Percentiles rank a stretch among this genome's conserved stretches.
Conservation (phyloP, 2,888 invertebrate species). For the Drosophila pseudotalamancana region DNA sequence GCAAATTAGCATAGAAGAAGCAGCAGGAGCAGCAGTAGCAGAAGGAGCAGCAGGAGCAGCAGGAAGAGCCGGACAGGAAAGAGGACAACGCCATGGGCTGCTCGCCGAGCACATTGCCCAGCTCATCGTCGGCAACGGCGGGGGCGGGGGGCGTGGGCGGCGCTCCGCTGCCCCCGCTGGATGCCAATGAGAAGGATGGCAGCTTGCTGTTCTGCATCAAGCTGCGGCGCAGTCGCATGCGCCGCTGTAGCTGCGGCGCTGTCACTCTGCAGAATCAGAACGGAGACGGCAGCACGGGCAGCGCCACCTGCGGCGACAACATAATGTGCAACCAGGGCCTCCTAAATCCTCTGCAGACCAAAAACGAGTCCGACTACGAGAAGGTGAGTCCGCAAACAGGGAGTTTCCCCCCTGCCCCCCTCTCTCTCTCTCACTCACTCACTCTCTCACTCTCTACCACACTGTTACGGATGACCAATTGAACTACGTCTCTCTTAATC, state of each 20-base stretch:
- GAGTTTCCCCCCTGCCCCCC: too few relatives aligned
- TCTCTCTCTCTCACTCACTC: background rate
- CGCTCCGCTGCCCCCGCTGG: conserved; percentile 59
- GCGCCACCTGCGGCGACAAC: conserved; percentile 65
- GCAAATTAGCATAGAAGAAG: conserved; percentile 67
- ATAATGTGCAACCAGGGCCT: conserved; percentile 83
- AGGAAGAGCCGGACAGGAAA: conserved; percentile 13
- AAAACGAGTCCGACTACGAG: conserved; percentile 83
- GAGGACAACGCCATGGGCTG: conserved; percentile 73
- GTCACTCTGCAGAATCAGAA: conserved; percentile 78
- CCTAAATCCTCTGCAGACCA: conserved; percentile 82
- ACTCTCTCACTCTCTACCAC: background rate
- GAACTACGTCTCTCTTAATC: conserved; percentile 17
- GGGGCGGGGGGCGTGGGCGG: conserved; percentile 24
- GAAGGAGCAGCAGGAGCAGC: background rate
- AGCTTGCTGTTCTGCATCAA: conserved; percentile 82
- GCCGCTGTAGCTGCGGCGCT: conserved; percentile 77
- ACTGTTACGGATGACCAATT: conserved; percentile 18
- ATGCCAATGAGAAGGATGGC: conserved; percentile 79
- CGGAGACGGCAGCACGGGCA: conserved; percentile 75
- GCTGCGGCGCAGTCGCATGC: conserved; percentile 76
- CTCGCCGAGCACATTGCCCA: conserved; percentile 74
- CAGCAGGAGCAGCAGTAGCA: conserved; percentile 9
- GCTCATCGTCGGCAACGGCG: conserved; percentile 44
- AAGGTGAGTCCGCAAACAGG: conserved; percentile 70